Conservation (phyloP, 2,888 invertebrate species). For the Drosophila antonietae region DNA sequence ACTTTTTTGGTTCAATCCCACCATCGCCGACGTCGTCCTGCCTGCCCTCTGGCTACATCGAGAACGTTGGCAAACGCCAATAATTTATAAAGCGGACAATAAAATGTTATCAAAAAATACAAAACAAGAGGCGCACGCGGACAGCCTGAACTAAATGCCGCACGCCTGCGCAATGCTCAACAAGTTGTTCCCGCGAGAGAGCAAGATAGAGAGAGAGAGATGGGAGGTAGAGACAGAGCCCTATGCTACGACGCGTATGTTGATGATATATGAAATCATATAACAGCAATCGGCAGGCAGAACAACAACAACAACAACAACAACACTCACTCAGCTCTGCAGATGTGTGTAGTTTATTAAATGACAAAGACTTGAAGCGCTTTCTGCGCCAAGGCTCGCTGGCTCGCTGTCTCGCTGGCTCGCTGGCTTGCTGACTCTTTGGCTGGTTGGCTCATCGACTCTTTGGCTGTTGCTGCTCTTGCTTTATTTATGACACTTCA, state of each 20-base stretch:
- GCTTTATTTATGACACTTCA: constrained; percentile 76
- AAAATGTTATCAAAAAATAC: constrained; percentile 78
- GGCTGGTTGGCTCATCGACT: constrained; percentile 1
- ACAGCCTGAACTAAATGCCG: constrained; percentile 81
- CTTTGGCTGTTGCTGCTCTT: not conserved
- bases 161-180: constrained; percentile 79
- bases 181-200: constrained; percentile 38
- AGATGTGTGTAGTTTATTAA: constrained; percentile 77
- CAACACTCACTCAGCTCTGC: constrained; percentile 1
- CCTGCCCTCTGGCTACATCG: not conserved
- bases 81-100: constrained; percentile 80
- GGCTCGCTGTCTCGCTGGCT: too few relatives aligned
- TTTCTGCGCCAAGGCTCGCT: constrained; percentile 24
- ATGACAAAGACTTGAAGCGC: constrained; percentile 68
- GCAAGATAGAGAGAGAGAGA: not conserved
- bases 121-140: constrained; percentile 61
- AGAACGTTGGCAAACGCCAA: constrained; percentile 68
- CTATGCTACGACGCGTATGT: constrained; percentile 29
- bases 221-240: constrained; percentile 1
- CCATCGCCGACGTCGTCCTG: not conserved
- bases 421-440: not conserved
- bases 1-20: constrained; percentile 60
- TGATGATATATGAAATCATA: constrained; percentile 81
- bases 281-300: constrained; percentile 74
- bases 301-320: constrained; percentile 6